Base-by-base conservation (phyloP, 2,797 vertebrate species). In the Selene dorsalis region DNA sequence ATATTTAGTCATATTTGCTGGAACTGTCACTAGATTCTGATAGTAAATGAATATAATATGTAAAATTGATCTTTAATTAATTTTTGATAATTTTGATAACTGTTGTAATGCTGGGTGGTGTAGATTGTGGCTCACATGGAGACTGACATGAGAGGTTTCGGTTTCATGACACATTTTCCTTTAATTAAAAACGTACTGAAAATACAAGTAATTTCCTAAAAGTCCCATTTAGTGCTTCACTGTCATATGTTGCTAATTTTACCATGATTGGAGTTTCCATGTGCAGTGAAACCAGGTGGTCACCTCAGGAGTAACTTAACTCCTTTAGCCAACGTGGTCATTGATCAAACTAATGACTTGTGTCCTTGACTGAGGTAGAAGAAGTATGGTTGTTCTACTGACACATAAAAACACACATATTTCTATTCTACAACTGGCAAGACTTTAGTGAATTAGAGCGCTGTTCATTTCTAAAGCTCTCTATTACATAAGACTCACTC, bases 401-500 rank as follows among this genome's bases (percentile, higher is more conserved):
- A 65, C 18, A 24, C 48, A 8, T 30, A 66, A 56, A 66, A 32
- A 69, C 4, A 43, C 11, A 32, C 12, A 30, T 28, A 9, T 8
- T 59, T 66, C n/a, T 30, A n/a, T 17, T n/a, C 32, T 67, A 43
- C 26, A 64, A 50, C 6, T 10, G 6, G 45, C 17, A 57, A 32
- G 59, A 67, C 38, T 28, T 0, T 58, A 48, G 63, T 77, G n/a
- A 74, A 58, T 12, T 53, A 13, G 12, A 66, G 20, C 47, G 47
- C 22, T 12, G n/a, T 78, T 56, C 24, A 38, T 62, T 60, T 69
- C 16, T 13, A 59, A 70, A 69, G 30, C 1, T 2, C 6, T 30
- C 60, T 48, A 14, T 24, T 10, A 2, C 4, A 22, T 55, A 45
- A 57, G 3, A 58, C 20, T 73, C 82, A 70, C 53, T 84, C 43